Percentiles rank a stretch among this genome's conserved stretches.
These are phyloP conservation scores for Diarsia rubi DNA, from an alignment of 2,888 invertebrate genomes.

Conservation along the genomic window DNA sequence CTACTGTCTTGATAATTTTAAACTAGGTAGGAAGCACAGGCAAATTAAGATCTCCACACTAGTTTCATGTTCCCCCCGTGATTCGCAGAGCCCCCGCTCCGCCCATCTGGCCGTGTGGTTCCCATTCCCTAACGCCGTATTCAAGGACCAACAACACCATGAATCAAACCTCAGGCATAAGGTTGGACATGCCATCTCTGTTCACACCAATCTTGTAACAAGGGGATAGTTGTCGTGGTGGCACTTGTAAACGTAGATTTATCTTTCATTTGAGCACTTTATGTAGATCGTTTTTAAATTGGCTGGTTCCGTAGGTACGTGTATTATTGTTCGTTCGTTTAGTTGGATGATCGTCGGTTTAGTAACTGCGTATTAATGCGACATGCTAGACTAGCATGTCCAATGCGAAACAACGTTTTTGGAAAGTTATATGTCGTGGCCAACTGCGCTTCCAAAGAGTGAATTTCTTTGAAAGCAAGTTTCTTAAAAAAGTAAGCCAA, in stretches of 20 bases:
- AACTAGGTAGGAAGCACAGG: not conserved
- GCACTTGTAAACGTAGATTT: conserved; percentile 67
- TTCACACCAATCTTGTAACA: conserved; percentile 66
- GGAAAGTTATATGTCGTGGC: accelerated
- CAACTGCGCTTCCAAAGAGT: too few species aligned
- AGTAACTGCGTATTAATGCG: conserved; percentile 26
- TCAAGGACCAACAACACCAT: conserved; percentile 89
- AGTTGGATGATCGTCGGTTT: conserved; percentile 36
- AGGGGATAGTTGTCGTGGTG: conserved; percentile 73
- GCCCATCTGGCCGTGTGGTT: conserved; percentile 91
- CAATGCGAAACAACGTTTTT: not conserved
- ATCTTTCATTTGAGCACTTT: conserved; percentile 63
- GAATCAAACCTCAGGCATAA: conserved; percentile 87
- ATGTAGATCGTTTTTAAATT: conserved; percentile 62
- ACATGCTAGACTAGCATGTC: not conserved
- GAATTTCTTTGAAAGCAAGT: too few species aligned
- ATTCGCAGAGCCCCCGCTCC: conserved; percentile 91
- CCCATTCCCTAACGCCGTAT: conserved; percentile 91
- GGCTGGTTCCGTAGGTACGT: conserved; percentile 63
- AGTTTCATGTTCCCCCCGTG: conserved; percentile 48
- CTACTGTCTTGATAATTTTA: not conserved
- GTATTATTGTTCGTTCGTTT: conserved; percentile 29
- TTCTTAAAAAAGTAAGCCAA: too few species aligned
- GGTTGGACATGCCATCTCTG: conserved; percentile 80
- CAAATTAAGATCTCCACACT: not conserved